phyloP scores from a whole-genome alignment of 1,140 invertebrate species.

The Drosophila mojavensis region DNA sequence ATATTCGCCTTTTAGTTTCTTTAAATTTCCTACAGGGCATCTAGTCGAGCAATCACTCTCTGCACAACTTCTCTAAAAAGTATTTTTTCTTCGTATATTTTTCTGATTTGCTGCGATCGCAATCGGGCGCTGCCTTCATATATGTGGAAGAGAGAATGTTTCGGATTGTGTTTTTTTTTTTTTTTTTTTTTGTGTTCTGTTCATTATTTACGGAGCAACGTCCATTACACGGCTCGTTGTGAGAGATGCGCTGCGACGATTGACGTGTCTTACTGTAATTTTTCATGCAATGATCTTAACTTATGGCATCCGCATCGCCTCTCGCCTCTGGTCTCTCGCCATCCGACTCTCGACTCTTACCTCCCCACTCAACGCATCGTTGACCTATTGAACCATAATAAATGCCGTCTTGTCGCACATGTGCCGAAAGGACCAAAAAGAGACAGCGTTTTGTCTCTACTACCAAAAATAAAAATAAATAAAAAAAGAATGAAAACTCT shows the following conservation, averaged over 20 bases:
- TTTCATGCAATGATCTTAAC: constrained; percentile 75
- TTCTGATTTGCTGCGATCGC: constrained; percentile 79
- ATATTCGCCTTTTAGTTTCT: no score
- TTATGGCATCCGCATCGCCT: constrained; percentile 50
- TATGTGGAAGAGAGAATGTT: constrained; percentile 8
- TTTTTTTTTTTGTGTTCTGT: neutral
- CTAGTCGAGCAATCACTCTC: neutral
- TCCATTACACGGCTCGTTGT: constrained; percentile 72
- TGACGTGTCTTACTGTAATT: constrained; percentile 80
- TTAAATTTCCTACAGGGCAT: neutral
- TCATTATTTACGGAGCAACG: constrained; percentile 56
- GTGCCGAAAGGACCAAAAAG: constrained; percentile 67
- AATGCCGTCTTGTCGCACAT: constrained; percentile 49
- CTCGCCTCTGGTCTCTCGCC: neutral
- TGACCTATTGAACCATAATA: constrained; percentile 82
- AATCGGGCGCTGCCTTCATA: constrained; percentile 55
- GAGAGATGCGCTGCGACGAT: constrained; percentile 65
- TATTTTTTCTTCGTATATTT: constrained; percentile 30
- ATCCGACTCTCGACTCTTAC: neutral
- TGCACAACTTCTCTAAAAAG: neutral
- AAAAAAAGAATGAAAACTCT: neutral
- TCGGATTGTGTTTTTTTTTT: constrained; percentile 21
- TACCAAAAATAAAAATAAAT: neutral
- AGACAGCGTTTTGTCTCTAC: constrained; percentile 8
- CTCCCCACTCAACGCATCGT: constrained; percentile 79